Evolutionary conservation across 2,888 invertebrate species (phyloP).

Genomic region (Melangyna quadrimaculata): DNA sequence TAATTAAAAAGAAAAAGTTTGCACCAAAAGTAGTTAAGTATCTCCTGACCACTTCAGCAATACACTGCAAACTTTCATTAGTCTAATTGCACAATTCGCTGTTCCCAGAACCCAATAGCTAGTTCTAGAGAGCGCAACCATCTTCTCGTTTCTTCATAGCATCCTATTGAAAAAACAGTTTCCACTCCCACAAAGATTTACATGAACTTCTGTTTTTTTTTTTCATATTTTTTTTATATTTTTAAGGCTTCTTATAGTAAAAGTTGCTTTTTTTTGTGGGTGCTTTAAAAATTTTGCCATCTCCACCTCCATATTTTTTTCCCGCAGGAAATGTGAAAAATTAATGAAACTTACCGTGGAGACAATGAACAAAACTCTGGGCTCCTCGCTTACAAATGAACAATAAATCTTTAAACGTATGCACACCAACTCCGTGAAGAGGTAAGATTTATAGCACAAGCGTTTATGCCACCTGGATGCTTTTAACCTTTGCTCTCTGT

Average conservation of each 20-base stretch:
- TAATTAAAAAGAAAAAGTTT: constrained; percentile 55
- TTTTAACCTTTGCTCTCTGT: constrained; percentile 5
- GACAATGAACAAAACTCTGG: constrained; percentile 41
- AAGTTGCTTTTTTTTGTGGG: background rate
- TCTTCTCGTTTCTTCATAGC: background rate
- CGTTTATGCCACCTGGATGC: constrained; percentile 11
- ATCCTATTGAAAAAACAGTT: background rate
- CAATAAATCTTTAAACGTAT: constrained; percentile 49
- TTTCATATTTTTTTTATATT: background rate
- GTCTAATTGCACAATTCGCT: constrained; percentile 47
- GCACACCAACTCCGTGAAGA: background rate
- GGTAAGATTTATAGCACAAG: constrained; percentile 36
- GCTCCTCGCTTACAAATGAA: constrained; percentile 13
- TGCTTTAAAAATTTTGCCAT: constrained; percentile 1
- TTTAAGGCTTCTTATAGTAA: background rate
- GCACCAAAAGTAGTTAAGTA: constrained; percentile 50
- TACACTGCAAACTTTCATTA: constrained; percentile 54
- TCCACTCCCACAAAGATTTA: constrained; percentile 40
- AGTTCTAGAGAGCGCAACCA: constrained; percentile 2
- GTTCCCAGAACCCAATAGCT: background rate
- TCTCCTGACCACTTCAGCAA: constrained; percentile 58
- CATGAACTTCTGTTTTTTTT: constrained; percentile 18
- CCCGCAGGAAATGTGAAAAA: constrained; percentile 25
- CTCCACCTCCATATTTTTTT: background rate
- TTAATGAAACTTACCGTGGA: constrained; percentile 55